These are phyloP conservation scores for Sciurus niger DNA, from an alignment of 2,113 vertebrate species.

Conservation along the genomic window DNA sequence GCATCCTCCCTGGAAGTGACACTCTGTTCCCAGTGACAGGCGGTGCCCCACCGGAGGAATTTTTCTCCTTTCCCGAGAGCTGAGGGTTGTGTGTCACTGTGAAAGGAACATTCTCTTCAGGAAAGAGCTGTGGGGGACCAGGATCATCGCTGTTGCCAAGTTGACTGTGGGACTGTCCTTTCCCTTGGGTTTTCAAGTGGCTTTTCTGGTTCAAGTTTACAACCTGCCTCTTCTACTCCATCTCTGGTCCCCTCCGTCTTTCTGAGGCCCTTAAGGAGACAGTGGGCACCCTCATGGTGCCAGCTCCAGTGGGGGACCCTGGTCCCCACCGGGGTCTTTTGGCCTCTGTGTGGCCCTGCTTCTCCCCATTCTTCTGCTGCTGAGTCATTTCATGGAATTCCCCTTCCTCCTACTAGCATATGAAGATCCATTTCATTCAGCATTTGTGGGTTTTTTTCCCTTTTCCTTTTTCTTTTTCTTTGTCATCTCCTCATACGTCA, in stretches of 20 bases:
- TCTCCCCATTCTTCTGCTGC: background rate
- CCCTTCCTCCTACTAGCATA: background rate
- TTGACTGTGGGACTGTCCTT: background rate
- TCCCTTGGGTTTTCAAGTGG: background rate
- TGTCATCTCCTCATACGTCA: background rate
- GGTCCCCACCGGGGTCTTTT: accelerated
- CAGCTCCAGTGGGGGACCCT: background rate
- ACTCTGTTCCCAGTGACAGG: background rate
- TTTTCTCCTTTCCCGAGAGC: background rate
- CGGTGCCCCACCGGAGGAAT: accelerated
- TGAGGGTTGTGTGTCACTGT: background rate
- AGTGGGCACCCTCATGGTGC: no score
- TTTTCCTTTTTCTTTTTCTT: background rate
- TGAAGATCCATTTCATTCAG: background rate
- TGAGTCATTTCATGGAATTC: background rate
- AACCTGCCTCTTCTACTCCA: background rate
- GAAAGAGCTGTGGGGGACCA: background rate
- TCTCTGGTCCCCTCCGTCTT: background rate
- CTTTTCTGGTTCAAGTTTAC: background rate
- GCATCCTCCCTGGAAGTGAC: accelerated
- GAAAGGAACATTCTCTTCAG: background rate
- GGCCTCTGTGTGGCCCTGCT: background rate
- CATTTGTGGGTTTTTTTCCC: background rate
- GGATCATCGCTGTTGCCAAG: background rate
- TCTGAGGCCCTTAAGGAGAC: background rate